A percentile compares a stretch with the other conserved stretches of the same genome.
These are phyloP conservation scores for Limnephilus marmoratus DNA, from an alignment of 2,888 invertebrate species.

Conservation along the genomic window DNA sequence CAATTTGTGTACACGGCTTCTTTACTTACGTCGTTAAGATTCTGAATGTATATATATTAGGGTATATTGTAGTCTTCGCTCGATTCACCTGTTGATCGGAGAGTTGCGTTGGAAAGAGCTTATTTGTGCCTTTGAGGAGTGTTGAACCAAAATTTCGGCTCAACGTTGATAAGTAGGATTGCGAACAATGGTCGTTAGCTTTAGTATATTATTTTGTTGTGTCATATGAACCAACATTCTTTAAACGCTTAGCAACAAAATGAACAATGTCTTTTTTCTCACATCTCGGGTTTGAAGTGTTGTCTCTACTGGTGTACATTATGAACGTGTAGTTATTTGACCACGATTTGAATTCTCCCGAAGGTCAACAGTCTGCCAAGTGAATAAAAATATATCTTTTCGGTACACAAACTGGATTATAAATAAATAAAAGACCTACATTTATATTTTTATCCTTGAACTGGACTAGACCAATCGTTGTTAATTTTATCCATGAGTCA, in stretches of 20 bases:
- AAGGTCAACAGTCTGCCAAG: neutral
- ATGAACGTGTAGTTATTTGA: neutral
- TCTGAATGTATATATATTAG: no score
- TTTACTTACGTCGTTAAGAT: no score
- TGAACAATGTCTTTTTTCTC: neutral
- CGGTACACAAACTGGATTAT: neutral
- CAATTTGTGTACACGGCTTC: no score
- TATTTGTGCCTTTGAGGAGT: no score
- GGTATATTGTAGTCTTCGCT: no score
- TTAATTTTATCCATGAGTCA: neutral
- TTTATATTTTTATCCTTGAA: neutral
- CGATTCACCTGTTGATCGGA: no score
- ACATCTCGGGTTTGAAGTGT: neutral
- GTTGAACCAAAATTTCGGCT: no score
- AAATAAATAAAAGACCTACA: neutral
- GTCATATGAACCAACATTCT: neutral
- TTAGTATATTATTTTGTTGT: neutral
- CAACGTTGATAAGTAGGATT: no score
- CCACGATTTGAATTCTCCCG: neutral
- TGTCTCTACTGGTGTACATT: neutral
- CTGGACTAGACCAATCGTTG: neutral
- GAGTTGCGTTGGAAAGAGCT: no score
- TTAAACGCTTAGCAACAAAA: neutral
- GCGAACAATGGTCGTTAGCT: no score
- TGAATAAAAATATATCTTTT: neutral